phyloP scores from a whole-genome alignment of 2,113 vertebrate genomes.

The Microtus richardsoni region DNA sequence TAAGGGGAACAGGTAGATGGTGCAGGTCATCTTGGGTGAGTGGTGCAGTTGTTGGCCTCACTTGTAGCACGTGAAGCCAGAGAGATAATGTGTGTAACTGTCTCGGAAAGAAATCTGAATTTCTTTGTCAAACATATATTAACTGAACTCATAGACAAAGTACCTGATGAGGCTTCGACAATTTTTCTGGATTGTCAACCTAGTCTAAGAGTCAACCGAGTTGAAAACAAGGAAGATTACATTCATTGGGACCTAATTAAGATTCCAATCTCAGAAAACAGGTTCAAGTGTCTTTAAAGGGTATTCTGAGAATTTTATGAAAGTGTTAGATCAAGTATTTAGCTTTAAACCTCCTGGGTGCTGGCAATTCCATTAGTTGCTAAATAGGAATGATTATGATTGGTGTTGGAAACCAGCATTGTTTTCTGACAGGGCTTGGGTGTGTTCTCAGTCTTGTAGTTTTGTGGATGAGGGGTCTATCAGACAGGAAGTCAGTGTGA shows the following conservation, averaged over 20 bases:
- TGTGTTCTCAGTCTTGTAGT: background rate
- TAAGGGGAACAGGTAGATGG: background rate
- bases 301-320: background rate
- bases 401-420: background rate
- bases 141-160: background rate
- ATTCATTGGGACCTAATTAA: background rate
- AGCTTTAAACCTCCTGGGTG: background rate
- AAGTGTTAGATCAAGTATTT: background rate
- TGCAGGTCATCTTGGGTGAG: background rate
- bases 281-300: background rate
- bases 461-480: background rate
- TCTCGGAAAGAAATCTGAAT: background rate
- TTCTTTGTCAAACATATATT: slow-evolving; percentile 17
- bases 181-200: background rate
- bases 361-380: background rate
- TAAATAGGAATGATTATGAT: background rate
- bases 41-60: background rate
- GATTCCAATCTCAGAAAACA: background rate
- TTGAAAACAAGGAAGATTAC: background rate
- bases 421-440: background rate
- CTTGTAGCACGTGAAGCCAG: background rate
- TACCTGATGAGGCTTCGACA: background rate
- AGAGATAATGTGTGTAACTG: background rate
- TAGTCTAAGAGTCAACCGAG: background rate
- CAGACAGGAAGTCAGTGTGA: background rate